These are phyloP conservation scores for Ailurus styani DNA, from an alignment of 2,113 vertebrate species.

Conservation along the genomic window DNA sequence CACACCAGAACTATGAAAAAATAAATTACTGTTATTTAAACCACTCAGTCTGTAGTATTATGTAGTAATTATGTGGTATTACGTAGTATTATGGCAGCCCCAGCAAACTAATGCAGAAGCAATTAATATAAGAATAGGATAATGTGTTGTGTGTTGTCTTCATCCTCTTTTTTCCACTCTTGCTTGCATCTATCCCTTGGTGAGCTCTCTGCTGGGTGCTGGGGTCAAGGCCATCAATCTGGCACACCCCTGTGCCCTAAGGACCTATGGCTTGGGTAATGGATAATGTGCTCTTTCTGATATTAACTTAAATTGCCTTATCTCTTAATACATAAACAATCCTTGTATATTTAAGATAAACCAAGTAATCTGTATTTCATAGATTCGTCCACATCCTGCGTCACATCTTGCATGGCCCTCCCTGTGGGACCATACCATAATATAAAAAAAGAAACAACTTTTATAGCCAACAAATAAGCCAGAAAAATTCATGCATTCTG, in stretches of 20 bases:
- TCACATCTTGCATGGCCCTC: background rate
- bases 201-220: background rate
- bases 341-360: background rate
- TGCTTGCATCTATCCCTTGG: no score
- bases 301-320: no score
- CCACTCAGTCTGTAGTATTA: background rate
- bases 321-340: background rate
- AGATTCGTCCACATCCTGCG: fast-evolving
- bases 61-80: no score
- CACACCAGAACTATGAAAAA: background rate
- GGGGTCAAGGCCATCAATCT: background rate
- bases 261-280: no score
- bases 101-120: background rate
- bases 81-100: background rate
- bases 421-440: background rate
- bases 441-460: background rate
- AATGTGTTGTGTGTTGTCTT: background rate
- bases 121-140: background rate
- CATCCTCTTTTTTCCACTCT: background rate
- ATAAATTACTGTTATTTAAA: background rate
- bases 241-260: background rate
- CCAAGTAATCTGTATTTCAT: background rate
- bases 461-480: background rate
- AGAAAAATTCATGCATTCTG: background rate
- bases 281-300: background rate